phyloP scores from a whole-genome alignment of 2,888 invertebrate genomes.

The Stenoptilia bipunctidactyla region DNA sequence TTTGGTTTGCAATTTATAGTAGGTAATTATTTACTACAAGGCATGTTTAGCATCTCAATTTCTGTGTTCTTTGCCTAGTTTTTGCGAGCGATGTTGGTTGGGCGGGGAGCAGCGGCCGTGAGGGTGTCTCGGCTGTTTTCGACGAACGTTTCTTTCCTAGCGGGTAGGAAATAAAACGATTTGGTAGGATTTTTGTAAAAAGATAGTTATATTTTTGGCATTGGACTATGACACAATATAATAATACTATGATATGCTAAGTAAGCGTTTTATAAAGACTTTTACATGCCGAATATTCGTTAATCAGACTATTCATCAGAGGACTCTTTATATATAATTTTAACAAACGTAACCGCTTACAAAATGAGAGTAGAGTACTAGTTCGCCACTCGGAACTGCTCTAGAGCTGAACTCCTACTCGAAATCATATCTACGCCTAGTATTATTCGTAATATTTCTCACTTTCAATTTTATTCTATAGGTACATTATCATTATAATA shows the following conservation, averaged over 20 bases:
- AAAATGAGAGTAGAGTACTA: conserved; percentile 56
- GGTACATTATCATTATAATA: conserved; percentile 67
- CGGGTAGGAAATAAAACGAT: conserved; percentile 60
- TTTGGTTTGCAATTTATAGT: too few relatives aligned
- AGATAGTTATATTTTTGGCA: conserved; percentile 73
- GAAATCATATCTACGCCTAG: conserved; percentile 65
- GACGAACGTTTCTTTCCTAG: conserved; percentile 17
- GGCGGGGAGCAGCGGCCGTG: conserved; percentile 12
- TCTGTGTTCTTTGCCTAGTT: too few relatives aligned
- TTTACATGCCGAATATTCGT: conserved; percentile 71
- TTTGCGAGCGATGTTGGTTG: too few relatives aligned
- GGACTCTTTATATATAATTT: conserved; percentile 69
- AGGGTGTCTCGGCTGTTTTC: conserved; percentile 9
- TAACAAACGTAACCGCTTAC: conserved; percentile 70
- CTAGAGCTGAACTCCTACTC: conserved; percentile 58
- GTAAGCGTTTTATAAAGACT: conserved; percentile 72
- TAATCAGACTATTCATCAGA: conserved; percentile 71
- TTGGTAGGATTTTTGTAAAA: conserved; percentile 67
- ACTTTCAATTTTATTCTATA: conserved; percentile 68
- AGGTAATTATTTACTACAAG: too few relatives aligned
- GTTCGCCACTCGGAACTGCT: conserved; percentile 48
- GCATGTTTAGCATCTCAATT: too few relatives aligned
- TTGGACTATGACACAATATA: conserved; percentile 73
- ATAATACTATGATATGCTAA: conserved; percentile 73
- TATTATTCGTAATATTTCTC: conserved; percentile 67